phyloP scores from a whole-genome alignment of 2,888 invertebrate species.

The Blera fallax region DNA sequence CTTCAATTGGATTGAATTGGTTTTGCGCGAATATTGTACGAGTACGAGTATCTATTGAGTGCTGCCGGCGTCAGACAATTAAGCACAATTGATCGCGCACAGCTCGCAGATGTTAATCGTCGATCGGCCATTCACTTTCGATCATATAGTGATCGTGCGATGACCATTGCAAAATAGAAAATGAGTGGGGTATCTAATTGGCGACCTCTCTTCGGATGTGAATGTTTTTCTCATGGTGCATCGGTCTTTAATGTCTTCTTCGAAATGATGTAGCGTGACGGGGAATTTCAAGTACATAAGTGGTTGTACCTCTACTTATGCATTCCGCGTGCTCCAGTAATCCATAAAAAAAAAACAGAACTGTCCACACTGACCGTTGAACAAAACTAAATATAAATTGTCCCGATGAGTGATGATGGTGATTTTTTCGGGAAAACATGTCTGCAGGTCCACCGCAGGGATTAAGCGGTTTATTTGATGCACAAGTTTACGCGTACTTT shows the following conservation, averaged over 20 bases:
- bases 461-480: slow-evolving; percentile 38
- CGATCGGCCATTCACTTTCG: slow-evolving; percentile 53
- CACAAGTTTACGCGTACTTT: slow-evolving; percentile 41
- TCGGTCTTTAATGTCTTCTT: slow-evolving; percentile 44
- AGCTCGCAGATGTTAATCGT: slow-evolving; percentile 31
- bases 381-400: slow-evolving; percentile 28
- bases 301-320: slow-evolving; percentile 20
- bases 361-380: slow-evolving; percentile 22
- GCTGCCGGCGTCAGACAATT: slow-evolving; percentile 62
- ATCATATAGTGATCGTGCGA: neutral
- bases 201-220: neutral
- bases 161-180: neutral
- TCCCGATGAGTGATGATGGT: slow-evolving; percentile 50
- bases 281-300: slow-evolving; percentile 43
- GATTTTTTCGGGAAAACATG: slow-evolving; percentile 44
- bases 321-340: slow-evolving; percentile 55
- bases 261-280: slow-evolving; percentile 53
- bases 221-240: neutral
- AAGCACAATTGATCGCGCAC: slow-evolving; percentile 60
- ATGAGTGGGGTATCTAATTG: neutral
- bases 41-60: slow-evolving; percentile 13
- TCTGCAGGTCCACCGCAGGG: slow-evolving; percentile 44
- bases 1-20: slow-evolving; percentile 45
- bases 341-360: slow-evolving; percentile 34
- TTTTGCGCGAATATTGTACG: slow-evolving; percentile 23